Base-by-base conservation (phyloP, 2,888 invertebrate genomes). In the Tineola bisselliella region DNA sequence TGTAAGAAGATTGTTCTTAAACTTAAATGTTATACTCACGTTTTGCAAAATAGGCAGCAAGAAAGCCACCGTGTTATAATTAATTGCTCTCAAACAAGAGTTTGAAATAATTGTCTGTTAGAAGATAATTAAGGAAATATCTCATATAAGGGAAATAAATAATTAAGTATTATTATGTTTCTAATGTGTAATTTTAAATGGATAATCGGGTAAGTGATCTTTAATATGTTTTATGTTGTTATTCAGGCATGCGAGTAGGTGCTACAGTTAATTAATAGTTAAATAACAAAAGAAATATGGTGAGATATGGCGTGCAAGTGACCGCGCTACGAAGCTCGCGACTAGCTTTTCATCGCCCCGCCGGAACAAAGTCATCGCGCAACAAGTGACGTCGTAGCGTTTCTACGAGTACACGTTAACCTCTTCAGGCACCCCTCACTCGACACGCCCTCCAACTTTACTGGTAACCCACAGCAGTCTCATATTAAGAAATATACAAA, bases 301-400 rank as follows among this genome's bases (percentile, higher is more conserved):
- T 48, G 8, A 3, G 83, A 76, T 72, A 70, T 73, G 68, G 74
- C 79, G 77, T 83, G 83, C 81, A 83, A 54, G 54, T 54, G 31
- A 30, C 60, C 61, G 44, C 31, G 58, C 54, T 25, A 13, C 13
- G 19, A 56, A 56, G 11, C 44, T 43, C 61, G 15, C 59, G 57
- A 13, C 38, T 81, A 81, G 77, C 81, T 80, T 84, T 77, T 82
- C 79, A 78, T 71, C 76, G 75, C 75, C 75, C 81, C 79, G 78
- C 75, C 75, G 74, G 74, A 77, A 84, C 81, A 77, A 81, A 79
- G 77, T 77, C 77, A 66, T 68, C 72, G 78, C 71, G 84, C 84
- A 86, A 86, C 86, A 86, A 86, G 86, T 86, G 79, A 81, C 72
- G 77, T 75, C 73, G 69, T 70, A 68, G 66, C 73, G 64, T 65